A percentile compares a stretch with the other conserved stretches of the same genome.
Evolutionary conservation across 2,888 invertebrate genomes (phyloP).

Genomic region (Carterocephalus palaemon): DNA sequence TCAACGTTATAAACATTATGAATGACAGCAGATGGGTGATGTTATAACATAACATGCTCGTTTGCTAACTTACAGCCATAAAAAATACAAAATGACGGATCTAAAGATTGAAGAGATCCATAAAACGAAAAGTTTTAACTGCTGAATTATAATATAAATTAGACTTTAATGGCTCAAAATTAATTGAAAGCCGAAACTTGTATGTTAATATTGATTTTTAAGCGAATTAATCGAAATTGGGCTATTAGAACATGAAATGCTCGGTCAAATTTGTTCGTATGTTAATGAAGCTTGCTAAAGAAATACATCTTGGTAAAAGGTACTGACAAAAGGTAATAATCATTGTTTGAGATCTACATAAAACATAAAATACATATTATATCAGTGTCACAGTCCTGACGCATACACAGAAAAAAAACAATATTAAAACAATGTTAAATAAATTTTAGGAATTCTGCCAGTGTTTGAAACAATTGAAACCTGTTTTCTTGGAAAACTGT

Average conservation of each 20-base stretch:
- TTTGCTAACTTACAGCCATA: too few species aligned
- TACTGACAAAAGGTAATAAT: background rate
- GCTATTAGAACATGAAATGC: background rate
- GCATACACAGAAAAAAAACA: too few species aligned
- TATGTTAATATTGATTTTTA: constrained; percentile 3
- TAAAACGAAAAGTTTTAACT: background rate
- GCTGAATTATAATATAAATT: constrained; percentile 8
- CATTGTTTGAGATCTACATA: constrained; percentile 3
- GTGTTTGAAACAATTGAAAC: too few species aligned
- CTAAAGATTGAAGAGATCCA: constrained; percentile 1
- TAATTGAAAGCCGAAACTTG: background rate
- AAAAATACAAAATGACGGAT: too few species aligned
- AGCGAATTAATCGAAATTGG: constrained; percentile 1
- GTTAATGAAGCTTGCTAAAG: background rate
- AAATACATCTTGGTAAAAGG: too few species aligned
- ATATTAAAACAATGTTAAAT: too few species aligned
- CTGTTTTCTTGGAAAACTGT: too few species aligned
- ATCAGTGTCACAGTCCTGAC: too few species aligned
- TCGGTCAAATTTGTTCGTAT: background rate
- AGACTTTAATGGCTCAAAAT: constrained; percentile 1
- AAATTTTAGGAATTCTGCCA: too few species aligned
- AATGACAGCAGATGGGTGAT: too few species aligned
- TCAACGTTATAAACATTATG: background rate
- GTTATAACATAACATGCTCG: too few species aligned
- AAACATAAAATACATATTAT: too few species aligned